Conservation (phyloP, 2,888 invertebrate species). For the Yponomeuta sedellus region DNA sequence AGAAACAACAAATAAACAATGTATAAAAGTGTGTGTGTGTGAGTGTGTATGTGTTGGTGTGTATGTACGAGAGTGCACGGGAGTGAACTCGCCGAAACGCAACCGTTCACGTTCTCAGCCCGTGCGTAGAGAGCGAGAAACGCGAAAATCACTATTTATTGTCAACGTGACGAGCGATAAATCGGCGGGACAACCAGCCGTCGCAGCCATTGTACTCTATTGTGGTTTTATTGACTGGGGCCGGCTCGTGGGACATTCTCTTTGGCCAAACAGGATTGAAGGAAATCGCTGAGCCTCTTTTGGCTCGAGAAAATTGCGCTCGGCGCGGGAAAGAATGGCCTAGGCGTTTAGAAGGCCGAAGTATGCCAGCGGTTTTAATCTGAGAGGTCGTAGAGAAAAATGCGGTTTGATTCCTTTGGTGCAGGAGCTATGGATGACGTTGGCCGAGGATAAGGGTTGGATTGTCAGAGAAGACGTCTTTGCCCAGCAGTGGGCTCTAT, state of each 20-base stretch:
- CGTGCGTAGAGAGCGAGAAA: slow-evolving; percentile 44
- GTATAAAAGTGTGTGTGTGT: no score
- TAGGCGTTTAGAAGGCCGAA: no score
- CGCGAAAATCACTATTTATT: slow-evolving; percentile 74
- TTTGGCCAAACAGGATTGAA: neutral
- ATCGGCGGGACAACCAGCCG: slow-evolving; percentile 47
- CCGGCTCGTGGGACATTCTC: neutral
- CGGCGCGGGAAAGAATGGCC: neutral
- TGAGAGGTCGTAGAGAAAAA: no score
- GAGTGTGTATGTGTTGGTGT: no score
- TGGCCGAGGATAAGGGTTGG: no score
- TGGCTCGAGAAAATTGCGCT: neutral
- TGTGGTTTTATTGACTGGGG: slow-evolving; percentile 30
- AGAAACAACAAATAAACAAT: no score
- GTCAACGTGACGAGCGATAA: slow-evolving; percentile 71
- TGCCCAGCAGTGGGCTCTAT: no score
- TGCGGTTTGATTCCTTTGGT: no score
- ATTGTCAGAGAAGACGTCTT: no score
- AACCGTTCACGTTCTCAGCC: slow-evolving; percentile 36
- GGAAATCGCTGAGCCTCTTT: neutral
- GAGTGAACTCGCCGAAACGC: neutral
- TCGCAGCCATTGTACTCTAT: slow-evolving; percentile 37
- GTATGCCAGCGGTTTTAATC: no score
- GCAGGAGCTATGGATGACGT: no score
- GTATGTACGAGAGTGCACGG: no score